Percentiles rank a stretch among this genome's conserved stretches.
These are phyloP conservation scores for Stramonita haemastoma DNA, from an alignment of 2,888 invertebrate species.

Conservation along the genomic window DNA sequence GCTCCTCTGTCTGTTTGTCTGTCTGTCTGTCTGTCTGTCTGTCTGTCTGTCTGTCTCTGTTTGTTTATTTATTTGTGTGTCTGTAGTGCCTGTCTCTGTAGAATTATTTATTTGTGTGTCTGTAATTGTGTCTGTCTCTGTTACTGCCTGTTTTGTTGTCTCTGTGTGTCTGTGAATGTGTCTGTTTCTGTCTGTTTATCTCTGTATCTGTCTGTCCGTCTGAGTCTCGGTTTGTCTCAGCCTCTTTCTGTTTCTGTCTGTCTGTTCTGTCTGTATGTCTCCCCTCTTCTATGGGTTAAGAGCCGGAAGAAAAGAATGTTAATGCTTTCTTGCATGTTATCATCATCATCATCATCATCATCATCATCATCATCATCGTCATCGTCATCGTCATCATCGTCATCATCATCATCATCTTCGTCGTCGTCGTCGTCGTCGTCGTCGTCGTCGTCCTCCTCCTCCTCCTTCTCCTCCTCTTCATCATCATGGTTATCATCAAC, in stretches of 20 bases:
- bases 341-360: not conserved
- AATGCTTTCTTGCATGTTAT: not conserved
- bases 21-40: not conserved
- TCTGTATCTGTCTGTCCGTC: not conserved
- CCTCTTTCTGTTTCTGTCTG: not conserved
- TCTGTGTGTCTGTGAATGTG: not conserved
- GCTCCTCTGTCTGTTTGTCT: not conserved
- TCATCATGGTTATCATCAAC: too few relatives aligned
- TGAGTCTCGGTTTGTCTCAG: not conserved
- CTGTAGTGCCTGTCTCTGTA: too few relatives aligned
- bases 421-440: not conserved
- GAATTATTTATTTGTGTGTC: too few relatives aligned
- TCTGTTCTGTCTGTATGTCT: not conserved
- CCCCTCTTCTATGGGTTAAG: not conserved
- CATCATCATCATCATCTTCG: too few relatives aligned
- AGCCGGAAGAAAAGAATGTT: too few relatives aligned
- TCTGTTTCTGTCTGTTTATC: not conserved
- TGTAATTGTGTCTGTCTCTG: not conserved
- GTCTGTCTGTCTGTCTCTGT: too few relatives aligned
- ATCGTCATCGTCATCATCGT: too few relatives aligned
- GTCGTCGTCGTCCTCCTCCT: not conserved
- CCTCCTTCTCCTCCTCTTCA: not conserved
- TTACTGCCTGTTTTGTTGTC: too few relatives aligned
- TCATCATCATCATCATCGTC: conserved; percentile 4
- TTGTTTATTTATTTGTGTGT: too few relatives aligned